phyloP scores from a whole-genome alignment of 2,888 invertebrate genomes.

The Cartodere bifasciata region DNA sequence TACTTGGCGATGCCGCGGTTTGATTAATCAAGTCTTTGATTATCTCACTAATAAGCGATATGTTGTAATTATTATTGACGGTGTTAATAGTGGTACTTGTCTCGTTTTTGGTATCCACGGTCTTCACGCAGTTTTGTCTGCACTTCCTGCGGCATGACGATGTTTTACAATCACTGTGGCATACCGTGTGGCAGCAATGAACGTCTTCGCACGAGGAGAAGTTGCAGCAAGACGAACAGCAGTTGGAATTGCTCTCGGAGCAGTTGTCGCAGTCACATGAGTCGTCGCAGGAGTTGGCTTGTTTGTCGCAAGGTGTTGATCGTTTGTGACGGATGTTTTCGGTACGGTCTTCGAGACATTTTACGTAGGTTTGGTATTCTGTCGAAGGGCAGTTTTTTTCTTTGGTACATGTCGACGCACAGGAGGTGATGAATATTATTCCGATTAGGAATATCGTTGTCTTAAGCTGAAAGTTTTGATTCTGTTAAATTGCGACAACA shows the following conservation, averaged over 20 bases:
- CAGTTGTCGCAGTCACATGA: constrained; percentile 19
- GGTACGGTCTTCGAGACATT: constrained; percentile 24
- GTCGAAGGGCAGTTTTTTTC: constrained; percentile 24
- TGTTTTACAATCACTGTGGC: constrained; percentile 28
- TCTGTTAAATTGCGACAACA: too few species aligned
- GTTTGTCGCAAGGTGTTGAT: constrained; percentile 12
- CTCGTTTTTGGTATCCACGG: constrained; percentile 13
- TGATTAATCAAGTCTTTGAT: constrained; percentile 7
- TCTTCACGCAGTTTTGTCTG: constrained; percentile 22
- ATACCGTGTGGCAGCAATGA: constrained; percentile 32
- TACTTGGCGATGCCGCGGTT: constrained; percentile 16
- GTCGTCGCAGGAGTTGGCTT: constrained; percentile 15
- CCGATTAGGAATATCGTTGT: too few species aligned
- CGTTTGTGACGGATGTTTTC: constrained; percentile 20
- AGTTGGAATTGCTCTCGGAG: constrained; percentile 28
- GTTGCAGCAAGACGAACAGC: constrained; percentile 21
- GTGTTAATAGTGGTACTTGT: background rate
- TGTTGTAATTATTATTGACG: constrained; percentile 7
- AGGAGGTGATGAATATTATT: too few species aligned
- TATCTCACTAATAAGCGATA: constrained; percentile 1
- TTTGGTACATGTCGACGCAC: too few species aligned
- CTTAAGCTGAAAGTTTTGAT: too few species aligned
- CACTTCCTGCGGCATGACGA: constrained; percentile 26
- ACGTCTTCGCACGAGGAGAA: constrained; percentile 23
- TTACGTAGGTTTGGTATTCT: constrained; percentile 25